A percentile compares a stretch with the other conserved stretches of the same genome.
Conservation (phyloP, 2,888 invertebrate genomes). For the Acleris emargana region DNA sequence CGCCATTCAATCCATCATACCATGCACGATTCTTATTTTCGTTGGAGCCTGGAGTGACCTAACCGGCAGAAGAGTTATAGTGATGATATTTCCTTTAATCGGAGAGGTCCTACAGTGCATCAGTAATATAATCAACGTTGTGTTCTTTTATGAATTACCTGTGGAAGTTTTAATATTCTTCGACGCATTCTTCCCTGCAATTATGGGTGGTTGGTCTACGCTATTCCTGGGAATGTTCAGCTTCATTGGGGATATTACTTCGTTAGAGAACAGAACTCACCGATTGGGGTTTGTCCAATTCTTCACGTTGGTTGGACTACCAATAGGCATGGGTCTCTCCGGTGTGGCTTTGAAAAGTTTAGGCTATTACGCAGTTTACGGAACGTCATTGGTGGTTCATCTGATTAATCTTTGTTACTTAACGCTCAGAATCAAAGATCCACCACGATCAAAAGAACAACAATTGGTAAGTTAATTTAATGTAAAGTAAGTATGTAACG, state of each 20-base stretch:
- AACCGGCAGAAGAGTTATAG: constrained; percentile 85
- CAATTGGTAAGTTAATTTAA: constrained; percentile 20
- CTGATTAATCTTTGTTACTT: constrained; percentile 53
- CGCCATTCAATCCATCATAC: constrained; percentile 88
- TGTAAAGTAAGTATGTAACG: background rate
- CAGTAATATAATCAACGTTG: constrained; percentile 87
- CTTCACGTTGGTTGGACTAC: constrained; percentile 89
- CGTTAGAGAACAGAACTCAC: constrained; percentile 87
- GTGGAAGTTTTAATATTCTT: constrained; percentile 88
- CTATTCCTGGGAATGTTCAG: constrained; percentile 91
- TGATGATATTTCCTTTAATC: constrained; percentile 88
- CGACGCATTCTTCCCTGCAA: constrained; percentile 87
- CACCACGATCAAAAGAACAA: constrained; percentile 22
- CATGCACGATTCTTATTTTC: constrained; percentile 88
- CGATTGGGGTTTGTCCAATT: constrained; percentile 91
- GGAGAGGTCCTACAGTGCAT: constrained; percentile 88
- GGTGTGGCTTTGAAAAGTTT: constrained; percentile 86
- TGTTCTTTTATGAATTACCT: constrained; percentile 87
- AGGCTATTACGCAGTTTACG: constrained; percentile 83
- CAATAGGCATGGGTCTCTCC: constrained; percentile 90
- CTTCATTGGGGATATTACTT: constrained; percentile 90
- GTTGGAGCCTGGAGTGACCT: constrained; percentile 88
- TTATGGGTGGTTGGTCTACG: constrained; percentile 89
- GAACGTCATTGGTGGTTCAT: constrained; percentile 39
- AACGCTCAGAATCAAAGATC: constrained; percentile 14